Evolutionary conservation across 1,140 invertebrate genomes (phyloP).

Genomic region (Formica selysi): DNA sequence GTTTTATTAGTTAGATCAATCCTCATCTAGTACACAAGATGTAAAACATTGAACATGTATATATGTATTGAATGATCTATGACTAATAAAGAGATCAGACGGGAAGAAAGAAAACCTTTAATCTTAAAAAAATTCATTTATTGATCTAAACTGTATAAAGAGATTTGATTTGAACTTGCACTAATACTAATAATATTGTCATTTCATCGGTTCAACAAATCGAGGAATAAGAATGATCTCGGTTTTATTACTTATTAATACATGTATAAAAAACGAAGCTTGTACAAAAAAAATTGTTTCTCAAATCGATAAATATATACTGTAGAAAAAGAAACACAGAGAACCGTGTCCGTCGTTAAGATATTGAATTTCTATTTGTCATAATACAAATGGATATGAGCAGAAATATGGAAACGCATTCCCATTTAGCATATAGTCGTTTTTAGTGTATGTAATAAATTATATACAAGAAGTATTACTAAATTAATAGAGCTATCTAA

Average conservation of each 20-base stretch:
- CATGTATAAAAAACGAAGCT: conserved; percentile 47
- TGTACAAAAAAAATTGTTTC: conserved; percentile 58
- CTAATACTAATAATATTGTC: conserved; percentile 64
- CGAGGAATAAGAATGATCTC: conserved; percentile 53
- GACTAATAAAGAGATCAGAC: conserved; percentile 37
- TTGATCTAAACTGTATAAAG: conserved; percentile 68
- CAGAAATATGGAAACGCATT: conserved; percentile 53
- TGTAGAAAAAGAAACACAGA: conserved; percentile 48
- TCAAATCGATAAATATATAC: conserved; percentile 60
- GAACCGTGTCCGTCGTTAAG: conserved; percentile 42
- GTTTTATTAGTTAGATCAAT: conserved; percentile 25
- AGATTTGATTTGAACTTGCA: conserved; percentile 57
- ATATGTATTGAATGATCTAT: conserved; percentile 43
- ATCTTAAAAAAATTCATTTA: conserved; percentile 64
- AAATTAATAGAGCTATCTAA: conserved; percentile 74
- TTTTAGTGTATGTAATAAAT: conserved; percentile 70
- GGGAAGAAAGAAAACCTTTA: conserved; percentile 40
- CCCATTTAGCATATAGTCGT: conserved; percentile 50
- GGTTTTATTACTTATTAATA: conserved; percentile 60
- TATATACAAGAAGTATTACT: conserved; percentile 75
- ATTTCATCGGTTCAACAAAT: conserved; percentile 61
- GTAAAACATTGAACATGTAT: conserved; percentile 41
- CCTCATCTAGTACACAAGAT: conserved; percentile 20
- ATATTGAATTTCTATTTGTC: conserved; percentile 52
- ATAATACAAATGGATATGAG: conserved; percentile 59